Conservation (phyloP, 2,888 invertebrate species). For the Lissocephala sabroskyi region DNA sequence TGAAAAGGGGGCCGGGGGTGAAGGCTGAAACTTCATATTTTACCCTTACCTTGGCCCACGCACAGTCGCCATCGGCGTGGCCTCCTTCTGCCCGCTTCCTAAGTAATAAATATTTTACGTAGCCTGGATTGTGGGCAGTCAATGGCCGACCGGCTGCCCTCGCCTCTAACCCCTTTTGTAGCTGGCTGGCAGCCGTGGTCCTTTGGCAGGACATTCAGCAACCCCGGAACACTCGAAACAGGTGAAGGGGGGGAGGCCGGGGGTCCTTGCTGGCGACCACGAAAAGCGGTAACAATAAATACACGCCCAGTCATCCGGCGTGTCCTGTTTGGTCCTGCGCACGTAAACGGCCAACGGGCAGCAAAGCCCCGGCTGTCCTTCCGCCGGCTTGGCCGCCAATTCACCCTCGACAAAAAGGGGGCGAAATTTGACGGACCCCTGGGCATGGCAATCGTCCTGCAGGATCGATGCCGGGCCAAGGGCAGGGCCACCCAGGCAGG, state of each 20-base stretch:
- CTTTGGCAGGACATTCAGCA: too few relatives aligned
- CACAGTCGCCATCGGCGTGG: background rate
- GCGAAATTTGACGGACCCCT: too few relatives aligned
- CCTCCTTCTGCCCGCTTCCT: constrained; percentile 29
- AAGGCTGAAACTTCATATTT: background rate
- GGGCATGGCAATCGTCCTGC: background rate
- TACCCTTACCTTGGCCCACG: background rate
- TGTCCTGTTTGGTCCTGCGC: too few relatives aligned
- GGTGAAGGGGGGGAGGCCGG: too few relatives aligned
- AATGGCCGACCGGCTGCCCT: background rate
- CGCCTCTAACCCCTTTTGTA: too few relatives aligned
- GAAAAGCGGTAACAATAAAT: too few relatives aligned
- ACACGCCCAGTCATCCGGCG: background rate
- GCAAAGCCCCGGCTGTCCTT: background rate
- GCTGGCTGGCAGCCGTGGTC: too few relatives aligned
- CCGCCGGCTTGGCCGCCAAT: too few relatives aligned
- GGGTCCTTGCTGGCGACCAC: too few relatives aligned
- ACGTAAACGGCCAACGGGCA: constrained; percentile 1
- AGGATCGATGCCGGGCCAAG: background rate
- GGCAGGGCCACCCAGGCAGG: constrained; percentile 5
- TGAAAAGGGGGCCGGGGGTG: too few relatives aligned
- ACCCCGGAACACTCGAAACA: too few relatives aligned
- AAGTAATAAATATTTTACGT: constrained; percentile 60
- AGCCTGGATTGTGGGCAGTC: constrained; percentile 34
- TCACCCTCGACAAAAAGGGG: background rate